Base-by-base conservation (phyloP, 2,888 invertebrate genomes). In the Drosophila infuscata region DNA sequence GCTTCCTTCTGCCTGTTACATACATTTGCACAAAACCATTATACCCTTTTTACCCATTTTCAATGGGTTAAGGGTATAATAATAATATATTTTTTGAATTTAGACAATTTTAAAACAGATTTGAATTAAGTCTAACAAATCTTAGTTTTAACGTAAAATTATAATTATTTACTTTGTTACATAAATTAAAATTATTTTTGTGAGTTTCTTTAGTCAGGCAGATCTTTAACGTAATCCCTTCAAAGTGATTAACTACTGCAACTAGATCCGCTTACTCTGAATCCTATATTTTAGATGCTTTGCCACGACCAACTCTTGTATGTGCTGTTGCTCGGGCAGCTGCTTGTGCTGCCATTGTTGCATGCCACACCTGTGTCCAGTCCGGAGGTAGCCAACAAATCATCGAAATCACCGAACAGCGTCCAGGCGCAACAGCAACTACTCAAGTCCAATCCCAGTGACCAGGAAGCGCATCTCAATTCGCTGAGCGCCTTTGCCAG, bases 401-500 rank as follows among this genome's bases (percentile, higher is more conserved):
- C 82, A 7, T 73, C 62, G 48, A 91, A 91, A 61, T 70, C 84
- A 0, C 63, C 73, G 2, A 81, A 74, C 53, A 71, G 73, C 9
- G 54, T 83, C 7, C 81, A 81, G 33, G 56, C 62, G 4, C 79
- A 80, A 12, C 76, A 81, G 7, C 83, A 80, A 8, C 38, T 70
- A 2, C 72, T 52, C 5, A 67, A 66, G 33, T 59, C 56, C 17
- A 76, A 36, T 52, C n/a, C 65, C 8, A 72, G 49, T 54, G 43
- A 59, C 11, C 91, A 91, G 71, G 92, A 93, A 25, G 75, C 89
- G 0, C 91, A 92, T 49, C 73, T 92, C 1, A 92, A 93, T 64
- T 87, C 93, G 4, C 76, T 92, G 56, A 92, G 79, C 62, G 92
- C 83, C n/a, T 92, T 88, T 75, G 93, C 93, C 51, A 85, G 82